phyloP scores from a whole-genome alignment of 2,888 invertebrate genomes.

The Dyspetes luteomarginatus region DNA sequence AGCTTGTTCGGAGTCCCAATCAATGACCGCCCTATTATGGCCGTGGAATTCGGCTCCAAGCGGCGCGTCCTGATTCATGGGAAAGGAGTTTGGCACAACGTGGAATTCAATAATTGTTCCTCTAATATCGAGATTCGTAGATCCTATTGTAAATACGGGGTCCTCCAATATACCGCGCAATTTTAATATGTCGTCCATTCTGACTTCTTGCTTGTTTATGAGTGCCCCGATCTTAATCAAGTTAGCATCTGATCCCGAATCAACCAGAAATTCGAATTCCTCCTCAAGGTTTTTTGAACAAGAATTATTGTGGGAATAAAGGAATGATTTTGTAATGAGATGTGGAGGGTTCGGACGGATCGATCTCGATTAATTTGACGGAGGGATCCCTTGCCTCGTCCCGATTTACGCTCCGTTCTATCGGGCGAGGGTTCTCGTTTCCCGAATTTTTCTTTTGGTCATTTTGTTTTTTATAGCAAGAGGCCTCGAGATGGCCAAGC shows the following conservation, averaged over 20 bases:
- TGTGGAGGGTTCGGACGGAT: too few species aligned
- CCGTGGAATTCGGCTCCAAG: slow-evolving; percentile 36
- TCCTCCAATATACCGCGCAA: not conserved
- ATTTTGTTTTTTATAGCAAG: not conserved
- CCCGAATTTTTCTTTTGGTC: not conserved
- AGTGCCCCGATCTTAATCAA: too few species aligned
- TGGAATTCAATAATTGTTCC: not conserved
- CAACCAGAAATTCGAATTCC: too few species aligned
- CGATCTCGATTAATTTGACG: too few species aligned
- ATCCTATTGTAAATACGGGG: not conserved
- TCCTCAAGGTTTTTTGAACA: too few species aligned
- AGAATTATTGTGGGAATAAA: too few species aligned
- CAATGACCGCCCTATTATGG: not conserved
- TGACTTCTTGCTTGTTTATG: too few species aligned
- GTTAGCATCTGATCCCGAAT: too few species aligned
- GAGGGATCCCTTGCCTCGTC: not conserved
- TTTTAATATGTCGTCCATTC: not conserved
- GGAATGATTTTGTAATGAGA: too few species aligned
- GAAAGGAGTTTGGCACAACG: not conserved
- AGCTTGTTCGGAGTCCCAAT: slow-evolving; percentile 3
- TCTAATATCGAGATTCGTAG: not conserved
- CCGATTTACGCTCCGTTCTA: not conserved
- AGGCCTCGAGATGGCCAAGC: not conserved
- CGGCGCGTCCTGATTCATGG: not conserved
- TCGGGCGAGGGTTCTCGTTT: not conserved